Base-by-base conservation (phyloP, 2,113 vertebrate genomes). In the Notiomystis cincta region DNA sequence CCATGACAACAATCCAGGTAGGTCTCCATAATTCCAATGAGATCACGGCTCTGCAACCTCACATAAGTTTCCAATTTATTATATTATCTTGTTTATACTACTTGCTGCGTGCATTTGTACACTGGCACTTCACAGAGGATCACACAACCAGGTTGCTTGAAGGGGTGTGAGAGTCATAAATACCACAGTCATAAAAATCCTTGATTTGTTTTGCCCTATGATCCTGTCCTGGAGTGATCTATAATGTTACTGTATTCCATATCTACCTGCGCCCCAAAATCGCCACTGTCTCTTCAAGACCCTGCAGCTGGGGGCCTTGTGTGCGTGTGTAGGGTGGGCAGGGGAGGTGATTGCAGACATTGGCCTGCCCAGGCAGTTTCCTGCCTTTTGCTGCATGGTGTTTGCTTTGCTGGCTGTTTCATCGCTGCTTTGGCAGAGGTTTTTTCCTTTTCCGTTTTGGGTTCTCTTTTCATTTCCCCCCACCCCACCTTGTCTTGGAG, bases 311-410 rank as follows among this genome's bases (percentile, higher is more conserved):
- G 28, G n/a, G 50, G 28, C 30, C 24, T 16, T 40, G 15, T 84
- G 40, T 47, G 38, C 18, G 9, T 45, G n/a, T 17, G 21, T 7
- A n/a, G n/a, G n/a, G n/a, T n/a, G n/a, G 13, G 18, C 1, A 1
- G 4, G 17, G 1, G 4, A 8, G 24, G 16, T 61, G 24, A 31
- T 11, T 3, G 3, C 45, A 61, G 15, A 19, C 6, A 30, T n/a
- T 85, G 0, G 9, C 20, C 28, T 30, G 30, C 30, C 12, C 8
- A 35, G 20, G 60, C 50, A 48, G 30, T 40, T 85, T 75, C 60
- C 60, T 48, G 50, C 30, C 42, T 85, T 75, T 75, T 42, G 42
- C 24, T 10, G 3, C 0, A 0, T 40, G 51, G 24, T 30, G 15
- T 48, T 66, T 65, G 42, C 35, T 75, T 65, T 38, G 20, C 5